Percentiles rank a stretch among this genome's conserved stretches.
phyloP scores from a whole-genome alignment of 2,113 vertebrate genomes.

The Telmatochromis sp. region DNA sequence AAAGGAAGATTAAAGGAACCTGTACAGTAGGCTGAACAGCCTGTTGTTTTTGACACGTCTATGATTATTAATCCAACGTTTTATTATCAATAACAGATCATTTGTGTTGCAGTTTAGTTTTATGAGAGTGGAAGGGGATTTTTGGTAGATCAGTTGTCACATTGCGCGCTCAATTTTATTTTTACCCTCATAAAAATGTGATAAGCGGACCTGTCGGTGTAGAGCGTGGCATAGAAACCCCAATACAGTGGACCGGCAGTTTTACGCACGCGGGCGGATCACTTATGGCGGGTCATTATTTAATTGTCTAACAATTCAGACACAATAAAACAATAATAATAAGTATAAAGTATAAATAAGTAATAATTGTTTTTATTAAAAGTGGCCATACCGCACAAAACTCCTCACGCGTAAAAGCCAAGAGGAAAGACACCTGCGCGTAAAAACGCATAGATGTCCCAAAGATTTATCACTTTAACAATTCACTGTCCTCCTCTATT shows the following conservation, averaged over 20 bases:
- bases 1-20: not conserved
- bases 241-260: rapidly evolving
- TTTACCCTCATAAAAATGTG: not conserved
- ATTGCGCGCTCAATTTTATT: rapidly evolving
- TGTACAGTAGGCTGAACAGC: not conserved
- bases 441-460: not conserved
- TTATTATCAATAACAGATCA: rapidly evolving
- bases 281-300: not conserved
- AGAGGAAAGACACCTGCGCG: not conserved
- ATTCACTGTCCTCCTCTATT: not conserved
- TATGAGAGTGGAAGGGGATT: not conserved
- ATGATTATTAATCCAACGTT: not conserved
- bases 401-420: not conserved
- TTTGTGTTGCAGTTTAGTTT: not conserved
- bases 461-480: not conserved
- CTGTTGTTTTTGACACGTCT: not conserved
- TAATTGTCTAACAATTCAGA: not conserved
- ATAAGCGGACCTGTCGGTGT: not conserved
- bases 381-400: not conserved
- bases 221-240: not conserved
- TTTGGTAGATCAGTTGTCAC: not conserved
- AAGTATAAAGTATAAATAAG: not conserved
- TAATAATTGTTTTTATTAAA: not conserved
- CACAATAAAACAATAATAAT: not conserved
- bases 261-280: not conserved